phyloP scores from a whole-genome alignment of 2,888 invertebrate genomes.

The Limnephilus auricula region DNA sequence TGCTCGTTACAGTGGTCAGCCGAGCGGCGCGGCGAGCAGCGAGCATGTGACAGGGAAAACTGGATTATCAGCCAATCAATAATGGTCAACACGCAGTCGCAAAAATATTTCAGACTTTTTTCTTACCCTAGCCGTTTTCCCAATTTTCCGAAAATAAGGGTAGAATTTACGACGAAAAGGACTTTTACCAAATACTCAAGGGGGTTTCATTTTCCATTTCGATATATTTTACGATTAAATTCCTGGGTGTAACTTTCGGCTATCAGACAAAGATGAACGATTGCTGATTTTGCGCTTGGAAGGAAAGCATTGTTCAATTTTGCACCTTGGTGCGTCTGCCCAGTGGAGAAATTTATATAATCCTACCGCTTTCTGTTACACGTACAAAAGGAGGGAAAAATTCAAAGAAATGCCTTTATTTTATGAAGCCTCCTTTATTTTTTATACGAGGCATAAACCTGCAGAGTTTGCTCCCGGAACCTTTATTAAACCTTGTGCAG shows the following conservation, averaged over 20 bases:
- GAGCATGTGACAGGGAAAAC: slow-evolving; percentile 13
- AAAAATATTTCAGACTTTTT: slow-evolving; percentile 36
- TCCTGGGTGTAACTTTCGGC: neutral
- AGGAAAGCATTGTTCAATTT: neutral
- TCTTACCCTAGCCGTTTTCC: neutral
- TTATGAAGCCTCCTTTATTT: neutral
- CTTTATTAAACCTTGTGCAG: neutral
- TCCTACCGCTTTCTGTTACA: neutral
- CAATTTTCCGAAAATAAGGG: slow-evolving; percentile 23
- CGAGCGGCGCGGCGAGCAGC: neutral
- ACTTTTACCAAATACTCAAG: neutral
- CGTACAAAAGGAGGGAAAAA: neutral
- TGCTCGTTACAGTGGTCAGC: slow-evolving; percentile 45
- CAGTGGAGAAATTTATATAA: neutral
- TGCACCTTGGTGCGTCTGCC: neutral
- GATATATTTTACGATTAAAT: neutral
- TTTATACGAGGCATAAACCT: neutral
- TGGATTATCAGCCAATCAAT: slow-evolving; percentile 35
- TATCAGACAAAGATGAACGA: neutral
- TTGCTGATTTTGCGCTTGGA: neutral
- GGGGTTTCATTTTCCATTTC: neutral
- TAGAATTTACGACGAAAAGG: neutral
- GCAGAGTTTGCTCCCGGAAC: neutral
- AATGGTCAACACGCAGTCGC: slow-evolving; percentile 49
- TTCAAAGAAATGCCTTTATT: neutral